phyloP scores from a whole-genome alignment of 2,797 vertebrate species.

The Numenius phaeopus region DNA sequence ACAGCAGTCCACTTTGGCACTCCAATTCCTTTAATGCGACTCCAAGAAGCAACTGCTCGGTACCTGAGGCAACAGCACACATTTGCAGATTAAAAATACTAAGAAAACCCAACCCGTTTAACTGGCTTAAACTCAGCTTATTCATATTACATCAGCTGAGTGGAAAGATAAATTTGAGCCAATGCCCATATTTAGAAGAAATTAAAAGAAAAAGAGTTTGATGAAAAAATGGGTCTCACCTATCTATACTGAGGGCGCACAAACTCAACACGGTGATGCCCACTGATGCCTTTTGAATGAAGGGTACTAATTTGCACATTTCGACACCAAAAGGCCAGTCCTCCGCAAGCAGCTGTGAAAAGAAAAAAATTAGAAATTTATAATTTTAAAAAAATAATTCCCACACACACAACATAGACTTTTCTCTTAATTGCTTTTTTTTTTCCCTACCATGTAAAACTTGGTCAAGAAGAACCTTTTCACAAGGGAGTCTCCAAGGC shows the following conservation, averaged over 20 bases:
- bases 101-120: neutral
- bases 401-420: neutral
- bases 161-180: neutral
- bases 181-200: neutral
- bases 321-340: conserved; percentile 92
- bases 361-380: conserved; percentile 28
- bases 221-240: conserved; percentile 77
- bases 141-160: neutral
- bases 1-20: conserved; percentile 89
- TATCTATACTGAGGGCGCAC: conserved; percentile 93
- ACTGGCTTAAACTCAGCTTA: neutral
- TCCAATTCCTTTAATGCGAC: conserved; percentile 89
- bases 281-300: conserved; percentile 93
- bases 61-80: conserved; percentile 82
- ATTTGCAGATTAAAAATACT: neutral
- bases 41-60: conserved; percentile 91
- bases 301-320: conserved; percentile 94
- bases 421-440: neutral
- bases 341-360: conserved; percentile 86
- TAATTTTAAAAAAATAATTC: neutral
- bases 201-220: neutral
- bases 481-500: neutral
- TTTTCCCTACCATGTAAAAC: neutral
- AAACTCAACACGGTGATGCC: conserved; percentile 94
- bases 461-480: neutral